These are phyloP conservation scores for Archivesica marissinica DNA, from an alignment of 1,140 invertebrate species.

Conservation along the genomic window DNA sequence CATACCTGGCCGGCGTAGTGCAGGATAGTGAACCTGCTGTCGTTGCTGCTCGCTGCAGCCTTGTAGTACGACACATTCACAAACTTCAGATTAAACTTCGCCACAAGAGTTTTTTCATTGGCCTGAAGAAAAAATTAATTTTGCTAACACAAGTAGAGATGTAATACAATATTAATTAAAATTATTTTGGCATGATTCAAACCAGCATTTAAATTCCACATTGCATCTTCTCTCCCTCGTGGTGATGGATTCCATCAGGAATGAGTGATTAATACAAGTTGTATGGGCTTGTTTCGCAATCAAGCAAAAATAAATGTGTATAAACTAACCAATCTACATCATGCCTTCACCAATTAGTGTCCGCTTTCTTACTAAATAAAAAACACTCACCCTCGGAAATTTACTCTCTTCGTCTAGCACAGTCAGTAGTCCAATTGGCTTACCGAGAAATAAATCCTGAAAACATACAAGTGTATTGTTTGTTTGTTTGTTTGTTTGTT, in stretches of 20 bases:
- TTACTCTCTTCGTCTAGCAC: slow-evolving; percentile 81
- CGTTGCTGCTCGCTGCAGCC: slow-evolving; percentile 70
- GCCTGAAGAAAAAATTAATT: slow-evolving; percentile 71
- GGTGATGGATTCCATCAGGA: too few relatives aligned
- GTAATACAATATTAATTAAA: background rate
- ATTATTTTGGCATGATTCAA: background rate
- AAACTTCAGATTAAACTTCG: slow-evolving; percentile 78
- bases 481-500: too few relatives aligned
- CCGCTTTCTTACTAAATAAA: too few relatives aligned
- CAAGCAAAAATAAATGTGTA: too few relatives aligned
- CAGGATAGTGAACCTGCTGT: slow-evolving; percentile 75
- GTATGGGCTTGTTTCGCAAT: too few relatives aligned
- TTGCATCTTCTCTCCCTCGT: too few relatives aligned
- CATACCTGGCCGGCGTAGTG: slow-evolving; percentile 82
- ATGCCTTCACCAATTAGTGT: too few relatives aligned
- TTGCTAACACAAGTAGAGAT: too few relatives aligned
- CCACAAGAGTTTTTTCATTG: slow-evolving; percentile 77
- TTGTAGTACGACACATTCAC: slow-evolving; percentile 69
- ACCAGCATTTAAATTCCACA: too few relatives aligned
- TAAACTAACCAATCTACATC: too few relatives aligned
- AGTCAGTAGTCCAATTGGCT: slow-evolving; percentile 80
- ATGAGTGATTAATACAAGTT: too few relatives aligned
- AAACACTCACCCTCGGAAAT: slow-evolving; percentile 81
- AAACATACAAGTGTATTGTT: too few relatives aligned
- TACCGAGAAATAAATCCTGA: slow-evolving; percentile 78